Evolutionary conservation across 1,140 invertebrate genomes (phyloP), one percentile per base, ranked within the genome.

Genomic region (Tetranychus cinnabarinus): DNA sequence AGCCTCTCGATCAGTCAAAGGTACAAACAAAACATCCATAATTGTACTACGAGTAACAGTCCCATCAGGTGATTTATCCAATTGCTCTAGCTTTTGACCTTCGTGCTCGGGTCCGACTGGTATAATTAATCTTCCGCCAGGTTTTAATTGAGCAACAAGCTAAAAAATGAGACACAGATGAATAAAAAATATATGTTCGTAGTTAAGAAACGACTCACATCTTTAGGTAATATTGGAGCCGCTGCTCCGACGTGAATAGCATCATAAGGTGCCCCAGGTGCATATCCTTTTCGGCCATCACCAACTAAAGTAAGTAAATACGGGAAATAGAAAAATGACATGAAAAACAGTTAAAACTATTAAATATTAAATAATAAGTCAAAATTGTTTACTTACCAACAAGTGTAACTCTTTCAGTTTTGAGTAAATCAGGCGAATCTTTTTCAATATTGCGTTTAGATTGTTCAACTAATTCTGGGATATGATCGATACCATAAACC

Each of bases 11-110:
- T 93, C 90, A 4, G 93, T 97, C 15, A 98, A 76, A 2, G 93
- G 93, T 35, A 98, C 93, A 75, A 93, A 98, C 58, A 93, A 84
- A 1, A 98, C 95, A 42, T 88, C 87, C 86, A 97, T 95, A 0
- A 97, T 73, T 23, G 80, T 78, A 67, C 81, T 84, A 57, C 81
- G 77, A n/a, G 75, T 76, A 13, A 95, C 78, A 52, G 79, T 76
- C 12, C 91, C 91, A 73, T 92, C 82, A 3, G 70, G 63, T 45
- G 80, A 75, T 75, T 96, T 97, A 70, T 97, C 93, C 62, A 97
- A 82, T 77, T 83, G 78, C 69, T 84, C 81, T 64, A 93, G 75
- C 68, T 83, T 79, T 73, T 95, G 89, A 67, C 84, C 80, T 1
- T 81, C 81, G 58, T 82, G 81, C 66, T 82, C 80, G 13, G 81